These are phyloP conservation scores for Acanthiza pusilla DNA, from an alignment of 2,797 vertebrate genomes.

Conservation along the genomic window DNA sequence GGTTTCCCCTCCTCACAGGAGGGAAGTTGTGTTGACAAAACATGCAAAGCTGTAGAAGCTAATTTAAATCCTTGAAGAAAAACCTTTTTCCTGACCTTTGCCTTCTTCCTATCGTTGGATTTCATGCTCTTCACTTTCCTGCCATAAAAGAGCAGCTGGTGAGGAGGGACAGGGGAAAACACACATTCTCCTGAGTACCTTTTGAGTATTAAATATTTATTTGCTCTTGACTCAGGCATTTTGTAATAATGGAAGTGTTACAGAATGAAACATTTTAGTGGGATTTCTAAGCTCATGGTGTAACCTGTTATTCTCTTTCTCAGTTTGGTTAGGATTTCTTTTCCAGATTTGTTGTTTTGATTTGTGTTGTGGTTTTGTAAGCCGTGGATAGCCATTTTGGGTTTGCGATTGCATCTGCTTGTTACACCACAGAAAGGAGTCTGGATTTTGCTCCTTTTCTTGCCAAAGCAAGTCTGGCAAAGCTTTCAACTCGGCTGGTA, in stretches of 20 bases:
- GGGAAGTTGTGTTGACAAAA: constrained; percentile 62
- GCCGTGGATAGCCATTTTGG: neutral
- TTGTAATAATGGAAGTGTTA: neutral
- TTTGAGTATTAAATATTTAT: constrained; percentile 42
- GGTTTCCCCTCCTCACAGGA: constrained; percentile 33
- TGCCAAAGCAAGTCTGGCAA: neutral
- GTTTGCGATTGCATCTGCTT: neutral
- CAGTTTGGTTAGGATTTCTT: neutral
- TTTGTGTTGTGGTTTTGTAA: neutral
- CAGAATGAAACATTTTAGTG: neutral
- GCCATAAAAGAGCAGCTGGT: constrained; percentile 61
- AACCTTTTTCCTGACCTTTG: constrained; percentile 61
- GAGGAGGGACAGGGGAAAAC: neutral
- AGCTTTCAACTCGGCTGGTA: neutral
- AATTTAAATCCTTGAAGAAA: constrained; percentile 58
- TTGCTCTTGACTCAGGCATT: neutral
- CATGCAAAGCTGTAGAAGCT: constrained; percentile 44
- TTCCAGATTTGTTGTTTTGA: neutral
- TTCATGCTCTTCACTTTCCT: constrained; percentile 57
- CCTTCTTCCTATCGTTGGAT: constrained; percentile 55
- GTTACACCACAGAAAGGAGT: neutral
- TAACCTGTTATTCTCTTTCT: neutral
- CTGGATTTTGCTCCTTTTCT: neutral
- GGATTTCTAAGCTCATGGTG: neutral
- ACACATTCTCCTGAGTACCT: constrained; percentile 34